These are phyloP conservation scores for Nemurella pictetii DNA, from an alignment of 2,888 invertebrate genomes.

Conservation along the genomic window DNA sequence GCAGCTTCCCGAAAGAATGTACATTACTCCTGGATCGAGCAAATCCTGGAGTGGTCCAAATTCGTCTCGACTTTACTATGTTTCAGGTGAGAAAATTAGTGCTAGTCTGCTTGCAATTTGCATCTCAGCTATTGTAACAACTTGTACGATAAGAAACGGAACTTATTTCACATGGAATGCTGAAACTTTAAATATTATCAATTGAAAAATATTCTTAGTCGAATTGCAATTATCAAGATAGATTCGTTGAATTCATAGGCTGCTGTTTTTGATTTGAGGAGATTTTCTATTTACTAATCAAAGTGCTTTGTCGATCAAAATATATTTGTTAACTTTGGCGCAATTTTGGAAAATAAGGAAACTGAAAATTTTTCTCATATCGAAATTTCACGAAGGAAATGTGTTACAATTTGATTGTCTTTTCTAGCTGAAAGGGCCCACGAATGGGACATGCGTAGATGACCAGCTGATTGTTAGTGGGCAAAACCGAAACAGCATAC, in stretches of 20 bases:
- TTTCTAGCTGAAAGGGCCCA: slow-evolving; percentile 66
- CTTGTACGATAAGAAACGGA: too few species aligned
- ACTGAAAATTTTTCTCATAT: neutral
- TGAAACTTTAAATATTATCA: neutral
- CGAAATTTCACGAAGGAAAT: neutral
- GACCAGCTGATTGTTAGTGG: slow-evolving; percentile 74
- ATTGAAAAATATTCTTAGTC: neutral
- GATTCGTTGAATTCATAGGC: neutral
- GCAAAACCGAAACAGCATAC: slow-evolving; percentile 67
- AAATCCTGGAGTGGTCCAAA: slow-evolving; percentile 64
- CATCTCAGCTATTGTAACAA: too few species aligned
- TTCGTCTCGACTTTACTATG: slow-evolving; percentile 69
- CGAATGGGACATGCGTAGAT: slow-evolving; percentile 66
- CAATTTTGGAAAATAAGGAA: neutral
- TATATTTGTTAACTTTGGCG: neutral
- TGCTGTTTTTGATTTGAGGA: neutral
- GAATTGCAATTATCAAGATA: too few species aligned
- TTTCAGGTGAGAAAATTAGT: slow-evolving; percentile 62
- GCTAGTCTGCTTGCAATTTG: too few species aligned
- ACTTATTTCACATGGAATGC: neutral
- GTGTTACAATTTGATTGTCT: slow-evolving; percentile 22
- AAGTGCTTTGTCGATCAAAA: neutral
- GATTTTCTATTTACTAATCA: neutral
- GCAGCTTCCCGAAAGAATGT: slow-evolving; percentile 59
- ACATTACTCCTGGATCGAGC: slow-evolving; percentile 64